Evolutionary conservation across 1,140 invertebrate genomes (phyloP).

Genomic region (Sycophila sp.): DNA sequence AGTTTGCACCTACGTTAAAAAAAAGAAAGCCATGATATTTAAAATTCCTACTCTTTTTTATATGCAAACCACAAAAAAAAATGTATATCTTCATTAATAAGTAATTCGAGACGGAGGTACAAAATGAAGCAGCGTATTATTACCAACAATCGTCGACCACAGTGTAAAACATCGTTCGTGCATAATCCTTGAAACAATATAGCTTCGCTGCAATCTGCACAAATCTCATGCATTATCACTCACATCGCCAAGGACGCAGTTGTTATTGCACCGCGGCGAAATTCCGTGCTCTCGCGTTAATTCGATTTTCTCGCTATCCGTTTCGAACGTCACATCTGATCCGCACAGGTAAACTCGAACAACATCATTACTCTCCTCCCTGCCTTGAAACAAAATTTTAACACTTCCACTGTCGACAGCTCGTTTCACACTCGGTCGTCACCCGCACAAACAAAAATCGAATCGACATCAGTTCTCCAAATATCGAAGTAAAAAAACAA

Average conservation of each 20-base stretch:
- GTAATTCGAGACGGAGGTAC: too few species aligned
- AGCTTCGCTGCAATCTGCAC: neutral
- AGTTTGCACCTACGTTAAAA: too few species aligned
- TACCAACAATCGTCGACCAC: slow-evolving; percentile 6
- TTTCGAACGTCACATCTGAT: neutral
- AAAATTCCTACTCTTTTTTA: neutral
- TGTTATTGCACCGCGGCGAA: neutral
- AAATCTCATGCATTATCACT: slow-evolving; percentile 15
- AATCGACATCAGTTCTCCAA: too few species aligned
- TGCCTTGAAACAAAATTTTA: neutral
- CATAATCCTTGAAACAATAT: neutral
- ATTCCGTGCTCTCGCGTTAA: neutral
- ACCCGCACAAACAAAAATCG: too few species aligned
- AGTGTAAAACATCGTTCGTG: neutral
- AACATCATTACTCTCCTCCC: neutral
- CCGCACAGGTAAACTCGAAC: neutral
- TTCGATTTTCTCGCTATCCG: neutral
- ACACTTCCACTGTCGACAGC: too few species aligned
- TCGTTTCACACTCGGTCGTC: too few species aligned
- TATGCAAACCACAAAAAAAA: neutral
- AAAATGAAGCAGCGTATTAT: neutral
- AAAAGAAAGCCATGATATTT: slow-evolving; percentile 32
- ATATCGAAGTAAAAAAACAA: too few species aligned
- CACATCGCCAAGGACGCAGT: neutral
- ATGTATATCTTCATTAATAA: too few species aligned